Evolutionary conservation across 2,888 invertebrate species (phyloP).

Genomic region (Crematogaster levior): DNA sequence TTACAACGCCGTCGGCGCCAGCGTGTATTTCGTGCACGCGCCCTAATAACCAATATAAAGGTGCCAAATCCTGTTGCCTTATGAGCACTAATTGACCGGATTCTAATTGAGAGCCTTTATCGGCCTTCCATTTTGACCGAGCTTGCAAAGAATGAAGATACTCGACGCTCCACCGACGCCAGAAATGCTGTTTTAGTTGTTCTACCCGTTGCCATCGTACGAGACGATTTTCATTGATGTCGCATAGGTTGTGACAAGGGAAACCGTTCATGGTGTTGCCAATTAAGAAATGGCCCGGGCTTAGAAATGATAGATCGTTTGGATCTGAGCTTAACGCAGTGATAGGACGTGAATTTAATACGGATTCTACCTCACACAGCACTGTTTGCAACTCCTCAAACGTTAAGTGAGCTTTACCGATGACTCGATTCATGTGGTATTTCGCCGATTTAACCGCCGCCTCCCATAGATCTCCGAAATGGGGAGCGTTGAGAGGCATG

Average conservation of each 20-base stretch:
- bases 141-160: too few relatives aligned
- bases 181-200: not conserved
- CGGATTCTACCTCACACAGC: not conserved
- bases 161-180: not conserved
- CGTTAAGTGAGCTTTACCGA: not conserved
- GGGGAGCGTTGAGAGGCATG: not conserved
- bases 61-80: too few relatives aligned
- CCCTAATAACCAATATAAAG: too few relatives aligned
- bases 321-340: not conserved
- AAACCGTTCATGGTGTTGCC: not conserved
- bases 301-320: not conserved
- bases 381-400: not conserved
- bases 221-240: not conserved
- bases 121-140: too few relatives aligned
- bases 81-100: too few relatives aligned
- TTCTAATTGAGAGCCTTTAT: too few relatives aligned
- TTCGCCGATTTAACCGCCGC: not conserved
- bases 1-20: too few relatives aligned
- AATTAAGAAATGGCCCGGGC: not conserved
- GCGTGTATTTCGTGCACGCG: too few relatives aligned
- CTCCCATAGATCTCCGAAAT: not conserved
- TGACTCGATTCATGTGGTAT: not conserved
- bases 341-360: not conserved
- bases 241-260: not conserved
- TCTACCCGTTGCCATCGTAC: not conserved